Evolutionary conservation across 2,113 vertebrate species (phyloP).

Genomic region (Cariama cristata): DNA sequence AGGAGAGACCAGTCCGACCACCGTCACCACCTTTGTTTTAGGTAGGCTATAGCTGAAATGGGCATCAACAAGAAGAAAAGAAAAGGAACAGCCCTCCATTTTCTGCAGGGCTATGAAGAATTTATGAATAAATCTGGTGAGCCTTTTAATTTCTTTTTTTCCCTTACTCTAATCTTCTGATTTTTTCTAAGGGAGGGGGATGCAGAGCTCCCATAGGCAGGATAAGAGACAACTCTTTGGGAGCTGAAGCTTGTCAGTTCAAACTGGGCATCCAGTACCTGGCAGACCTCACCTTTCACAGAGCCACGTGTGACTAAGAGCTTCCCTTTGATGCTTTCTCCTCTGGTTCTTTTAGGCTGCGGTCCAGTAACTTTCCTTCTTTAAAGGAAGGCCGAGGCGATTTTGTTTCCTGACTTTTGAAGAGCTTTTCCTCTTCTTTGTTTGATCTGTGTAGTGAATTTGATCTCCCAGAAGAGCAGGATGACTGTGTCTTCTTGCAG

Average conservation of each 20-base stretch:
- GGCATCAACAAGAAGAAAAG: not conserved
- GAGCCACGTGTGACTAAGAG: not conserved
- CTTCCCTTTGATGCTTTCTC: slow-evolving; percentile 55
- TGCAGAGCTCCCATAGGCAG: not conserved
- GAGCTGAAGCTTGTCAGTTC: not conserved
- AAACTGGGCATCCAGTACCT: slow-evolving; percentile 33
- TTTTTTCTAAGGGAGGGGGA: not conserved
- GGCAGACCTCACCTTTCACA: slow-evolving; percentile 50
- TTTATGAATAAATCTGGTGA: not conserved
- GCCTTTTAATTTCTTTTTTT: not conserved
- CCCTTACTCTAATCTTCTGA: not conserved
- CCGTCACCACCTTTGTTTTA: not conserved
- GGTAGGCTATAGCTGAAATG: not conserved
- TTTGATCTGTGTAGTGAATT: slow-evolving; percentile 70
- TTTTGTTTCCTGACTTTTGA: slow-evolving; percentile 72
- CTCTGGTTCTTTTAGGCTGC: slow-evolving; percentile 56
- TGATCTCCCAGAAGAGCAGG: slow-evolving; percentile 63
- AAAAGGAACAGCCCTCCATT: not conserved
- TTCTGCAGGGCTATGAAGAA: not conserved
- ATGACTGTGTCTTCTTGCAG: slow-evolving; percentile 47
- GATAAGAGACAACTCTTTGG: not conserved
- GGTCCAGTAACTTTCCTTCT: slow-evolving; percentile 70
- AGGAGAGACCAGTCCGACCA: not conserved
- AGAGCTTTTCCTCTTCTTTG: slow-evolving; percentile 65
- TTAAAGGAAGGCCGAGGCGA: slow-evolving; percentile 58